A percentile compares a stretch with the other conserved stretches of the same genome.
phyloP scores from a whole-genome alignment of 2,113 vertebrate genomes.

The Strigops habroptila region DNA sequence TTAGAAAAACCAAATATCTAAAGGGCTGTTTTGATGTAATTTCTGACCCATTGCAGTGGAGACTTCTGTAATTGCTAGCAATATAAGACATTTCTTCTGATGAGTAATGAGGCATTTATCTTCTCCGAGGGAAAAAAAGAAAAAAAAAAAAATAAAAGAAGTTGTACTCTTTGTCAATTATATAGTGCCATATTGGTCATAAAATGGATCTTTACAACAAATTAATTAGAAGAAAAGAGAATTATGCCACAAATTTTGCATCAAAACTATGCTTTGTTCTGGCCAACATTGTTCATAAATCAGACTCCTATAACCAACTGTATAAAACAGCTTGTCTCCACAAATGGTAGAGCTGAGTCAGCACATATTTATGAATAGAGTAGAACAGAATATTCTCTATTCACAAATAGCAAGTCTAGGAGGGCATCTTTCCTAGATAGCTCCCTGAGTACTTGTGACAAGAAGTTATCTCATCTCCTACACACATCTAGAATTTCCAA shows the following conservation, averaged over 20 bases:
- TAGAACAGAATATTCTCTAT: background rate
- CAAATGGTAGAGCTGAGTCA: background rate
- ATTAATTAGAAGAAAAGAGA: background rate
- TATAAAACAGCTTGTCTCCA: background rate
- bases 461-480: background rate
- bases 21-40: background rate
- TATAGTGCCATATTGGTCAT: background rate
- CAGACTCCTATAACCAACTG: background rate
- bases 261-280: background rate
- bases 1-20: background rate
- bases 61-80: background rate
- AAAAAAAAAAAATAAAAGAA: background rate
- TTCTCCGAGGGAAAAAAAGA: background rate
- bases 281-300: background rate
- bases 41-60: background rate
- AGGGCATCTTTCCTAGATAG: background rate
- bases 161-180: background rate
- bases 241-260: background rate
- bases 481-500: background rate
- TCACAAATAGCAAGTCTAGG: background rate
- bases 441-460: background rate
- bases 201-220: background rate
- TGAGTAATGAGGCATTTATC: background rate
- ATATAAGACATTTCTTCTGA: background rate
- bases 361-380: background rate